Conservation (phyloP, 2,888 invertebrate species). For the Hyles lineata region DNA sequence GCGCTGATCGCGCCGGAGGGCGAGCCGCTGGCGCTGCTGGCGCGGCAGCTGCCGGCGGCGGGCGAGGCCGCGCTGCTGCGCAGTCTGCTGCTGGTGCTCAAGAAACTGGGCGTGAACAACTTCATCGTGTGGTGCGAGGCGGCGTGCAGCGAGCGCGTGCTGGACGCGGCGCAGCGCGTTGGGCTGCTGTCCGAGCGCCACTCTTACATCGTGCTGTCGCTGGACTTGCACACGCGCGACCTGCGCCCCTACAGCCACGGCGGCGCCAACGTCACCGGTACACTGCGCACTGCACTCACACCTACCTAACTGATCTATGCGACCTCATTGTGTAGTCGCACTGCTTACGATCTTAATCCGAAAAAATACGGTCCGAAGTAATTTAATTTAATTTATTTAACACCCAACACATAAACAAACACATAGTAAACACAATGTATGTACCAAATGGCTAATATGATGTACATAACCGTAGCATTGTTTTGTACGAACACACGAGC, state of each 20-base stretch:
- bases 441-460: too few species aligned
- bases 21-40: constrained; percentile 53
- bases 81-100: constrained; percentile 69
- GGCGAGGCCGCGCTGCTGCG: constrained; percentile 64
- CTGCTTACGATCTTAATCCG: too few species aligned
- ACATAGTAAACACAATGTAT: too few species aligned
- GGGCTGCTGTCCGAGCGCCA: constrained; percentile 70
- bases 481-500: too few species aligned
- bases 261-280: constrained; percentile 73
- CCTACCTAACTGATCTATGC: not conserved
- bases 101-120: constrained; percentile 62
- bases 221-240: constrained; percentile 66
- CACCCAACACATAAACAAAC: too few species aligned
- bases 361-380: too few species aligned
- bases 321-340: not conserved
- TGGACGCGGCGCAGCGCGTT: constrained; percentile 74
- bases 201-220: constrained; percentile 65
- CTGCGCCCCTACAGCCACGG: constrained; percentile 70
- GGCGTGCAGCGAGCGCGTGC: constrained; percentile 64
- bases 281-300: not conserved
- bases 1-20: constrained; percentile 51
- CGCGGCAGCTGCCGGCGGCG: constrained; percentile 66
- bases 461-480: too few species aligned
- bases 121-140: constrained; percentile 70
- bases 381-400: too few species aligned